A percentile compares a stretch with the other conserved stretches of the same genome.
Conservation (phyloP, 2,797 vertebrate species). For the Scarus forsteni region DNA sequence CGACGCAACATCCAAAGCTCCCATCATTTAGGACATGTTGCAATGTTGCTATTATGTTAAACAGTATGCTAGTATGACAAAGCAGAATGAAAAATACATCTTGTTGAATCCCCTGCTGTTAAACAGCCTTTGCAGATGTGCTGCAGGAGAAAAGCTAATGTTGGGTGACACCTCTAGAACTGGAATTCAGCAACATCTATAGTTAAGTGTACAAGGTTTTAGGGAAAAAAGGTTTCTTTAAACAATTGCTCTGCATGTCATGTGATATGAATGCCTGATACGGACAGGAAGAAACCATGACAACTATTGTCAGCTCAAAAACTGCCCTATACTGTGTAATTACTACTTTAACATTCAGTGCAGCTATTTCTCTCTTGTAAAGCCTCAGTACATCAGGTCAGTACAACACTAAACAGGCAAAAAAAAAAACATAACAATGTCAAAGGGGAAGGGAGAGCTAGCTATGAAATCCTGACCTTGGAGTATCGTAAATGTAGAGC, state of each 20-base stretch:
- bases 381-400: conserved; percentile 12
- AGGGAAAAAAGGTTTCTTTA: background rate
- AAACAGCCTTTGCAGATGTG: no score
- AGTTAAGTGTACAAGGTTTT: no score
- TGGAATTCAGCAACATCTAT: no score
- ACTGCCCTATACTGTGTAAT: background rate
- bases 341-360: conserved; percentile 14
- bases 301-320: background rate
- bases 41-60: no score
- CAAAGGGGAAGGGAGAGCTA: background rate
- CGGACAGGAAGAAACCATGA: background rate
- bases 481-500: background rate
- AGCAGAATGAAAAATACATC: no score
- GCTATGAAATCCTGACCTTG: conserved; percentile 13
- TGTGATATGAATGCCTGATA: conserved; percentile 6
- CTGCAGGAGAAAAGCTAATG: no score
- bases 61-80: no score
- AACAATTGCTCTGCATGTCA: background rate
- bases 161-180: no score
- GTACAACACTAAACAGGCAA: conserved; percentile 12
- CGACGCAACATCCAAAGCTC: no score
- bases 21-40: no score
- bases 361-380: conserved; percentile 24
- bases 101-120: no score
- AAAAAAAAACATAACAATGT: conserved; percentile 15